A percentile compares a stretch with the other conserved stretches of the same genome.
These are phyloP conservation scores for Paramuricea clavata DNA, from an alignment of 92 coral and sea anemone genomes.

Conservation along the genomic window DNA sequence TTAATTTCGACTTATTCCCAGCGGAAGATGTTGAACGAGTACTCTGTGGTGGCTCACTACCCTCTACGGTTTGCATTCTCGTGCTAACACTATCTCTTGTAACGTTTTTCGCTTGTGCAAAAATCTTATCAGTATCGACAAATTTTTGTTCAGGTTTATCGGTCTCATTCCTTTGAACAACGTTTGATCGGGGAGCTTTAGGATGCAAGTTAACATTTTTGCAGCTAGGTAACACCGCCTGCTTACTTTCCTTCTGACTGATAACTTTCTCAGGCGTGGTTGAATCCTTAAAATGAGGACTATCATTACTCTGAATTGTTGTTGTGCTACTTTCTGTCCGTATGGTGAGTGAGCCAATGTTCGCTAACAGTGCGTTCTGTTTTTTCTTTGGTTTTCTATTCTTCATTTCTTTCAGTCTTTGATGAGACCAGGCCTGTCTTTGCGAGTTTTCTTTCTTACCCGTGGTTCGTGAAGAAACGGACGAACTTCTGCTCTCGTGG, in stretches of 20 bases:
- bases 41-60: conserved; percentile 41
- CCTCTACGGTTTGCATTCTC: conserved; percentile 24
- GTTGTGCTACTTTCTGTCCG: neutral
- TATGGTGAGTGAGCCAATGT: neutral
- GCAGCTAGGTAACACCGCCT: neutral
- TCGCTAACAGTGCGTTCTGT: neutral
- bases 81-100: conserved; percentile 33
- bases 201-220: neutral
- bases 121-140: neutral
- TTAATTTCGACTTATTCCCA: conserved; percentile 75
- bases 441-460: neutral
- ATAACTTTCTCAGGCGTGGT: neutral
- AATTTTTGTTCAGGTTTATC: neutral
- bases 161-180: neutral
- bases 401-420: conserved; percentile 32
- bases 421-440: conserved; percentile 47
- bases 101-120: conserved; percentile 36
- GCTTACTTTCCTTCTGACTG: neutral
- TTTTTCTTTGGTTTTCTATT: neutral
- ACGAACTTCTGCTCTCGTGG: neutral
- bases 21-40: conserved; percentile 70
- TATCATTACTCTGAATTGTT: neutral
- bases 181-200: neutral
- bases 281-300: neutral
- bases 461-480: neutral